phyloP scores from a whole-genome alignment of 1,140 invertebrate genomes.

The Drosophila kikkawai region DNA sequence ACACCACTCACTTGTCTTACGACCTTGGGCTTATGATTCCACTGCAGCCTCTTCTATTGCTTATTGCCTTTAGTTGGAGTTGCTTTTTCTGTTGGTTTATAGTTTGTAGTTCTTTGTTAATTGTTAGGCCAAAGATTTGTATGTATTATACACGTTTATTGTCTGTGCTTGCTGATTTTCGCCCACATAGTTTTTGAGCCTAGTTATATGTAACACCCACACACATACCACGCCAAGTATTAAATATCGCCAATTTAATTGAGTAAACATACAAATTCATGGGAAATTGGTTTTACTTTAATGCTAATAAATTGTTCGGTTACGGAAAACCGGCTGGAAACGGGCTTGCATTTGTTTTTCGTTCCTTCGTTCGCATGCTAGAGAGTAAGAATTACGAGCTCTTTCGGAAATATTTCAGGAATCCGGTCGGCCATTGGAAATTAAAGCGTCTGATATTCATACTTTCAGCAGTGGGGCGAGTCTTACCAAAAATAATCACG shows the following conservation, averaged over 20 bases:
- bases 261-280: slow-evolving; percentile 41
- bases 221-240: slow-evolving; percentile 36
- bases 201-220: slow-evolving; percentile 31
- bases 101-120: slow-evolving; percentile 17
- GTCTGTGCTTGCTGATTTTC: slow-evolving; percentile 27
- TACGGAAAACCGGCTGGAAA: slow-evolving; percentile 25
- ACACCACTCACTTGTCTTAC: not conserved
- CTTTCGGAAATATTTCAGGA: slow-evolving; percentile 33
- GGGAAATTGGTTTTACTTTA: slow-evolving; percentile 45
- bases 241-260: slow-evolving; percentile 37
- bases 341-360: slow-evolving; percentile 50
- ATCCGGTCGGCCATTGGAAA: slow-evolving; percentile 20
- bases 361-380: slow-evolving; percentile 30
- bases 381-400: slow-evolving; percentile 25
- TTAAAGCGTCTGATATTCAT: slow-evolving; percentile 37
- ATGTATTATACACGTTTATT: slow-evolving; percentile 22
- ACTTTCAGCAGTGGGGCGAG: slow-evolving; percentile 52
- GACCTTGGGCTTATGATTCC: not conserved
- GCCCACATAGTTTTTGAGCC: slow-evolving; percentile 5
- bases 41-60: not conserved
- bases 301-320: slow-evolving; percentile 29
- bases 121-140: slow-evolving; percentile 37
- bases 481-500: slow-evolving; percentile 38
- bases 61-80: slow-evolving; percentile 4
- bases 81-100: slow-evolving; percentile 10